Evolutionary conservation across 2,888 invertebrate species (phyloP), one percentile per base, ranked within the genome.

Genomic region (Lithophane semibrunnea): DNA sequence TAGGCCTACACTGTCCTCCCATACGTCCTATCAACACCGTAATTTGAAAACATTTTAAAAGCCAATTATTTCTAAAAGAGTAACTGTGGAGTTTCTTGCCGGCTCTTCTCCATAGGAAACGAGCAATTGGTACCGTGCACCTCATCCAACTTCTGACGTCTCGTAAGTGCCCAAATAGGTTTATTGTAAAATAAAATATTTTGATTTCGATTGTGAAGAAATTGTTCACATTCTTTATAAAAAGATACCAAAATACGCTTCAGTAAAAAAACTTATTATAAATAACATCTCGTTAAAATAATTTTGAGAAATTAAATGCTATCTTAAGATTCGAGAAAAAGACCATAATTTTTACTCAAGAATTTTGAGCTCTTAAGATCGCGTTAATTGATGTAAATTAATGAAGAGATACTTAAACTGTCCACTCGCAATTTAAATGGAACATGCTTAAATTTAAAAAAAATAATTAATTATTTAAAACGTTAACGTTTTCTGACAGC

Each of bases 381-480:
- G 16, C 24, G n/a, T 49, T 76, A 78, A 81, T 81, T 84, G 54
- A 72, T 81, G 72, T 49, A 42, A 81, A 81, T 76, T 67, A 74
- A 76, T 74, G 72, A 68, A 71, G 44, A 58, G 42, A 63, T 69
- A 54, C 56, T 77, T 60, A 24, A 79, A 66, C 37, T 69, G 67
- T 21, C 52, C 47, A 44, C 49, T 29, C 13, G 18, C 67, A 60
- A 78, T 74, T 67, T 44, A 54, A 71, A 78, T 42, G 54, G 49
- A 73, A 66, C 77, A 70, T 73, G 70, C 13, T 71, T 77, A 64
- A 60, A 70, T 77, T 73, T 60, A 29, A 61, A 82, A n/a, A 29
- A 37, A 66, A 60, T 73, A 61, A 74, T 58, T 44, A 67, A 74
- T 47, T 10, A 37, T 24, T 58, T 37, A n/a, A 71, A 7, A 71